Evolutionary conservation across 2,797 vertebrate species (phyloP), one percentile per base, ranked within the genome.

Genomic region (Pangasius larnaudii): DNA sequence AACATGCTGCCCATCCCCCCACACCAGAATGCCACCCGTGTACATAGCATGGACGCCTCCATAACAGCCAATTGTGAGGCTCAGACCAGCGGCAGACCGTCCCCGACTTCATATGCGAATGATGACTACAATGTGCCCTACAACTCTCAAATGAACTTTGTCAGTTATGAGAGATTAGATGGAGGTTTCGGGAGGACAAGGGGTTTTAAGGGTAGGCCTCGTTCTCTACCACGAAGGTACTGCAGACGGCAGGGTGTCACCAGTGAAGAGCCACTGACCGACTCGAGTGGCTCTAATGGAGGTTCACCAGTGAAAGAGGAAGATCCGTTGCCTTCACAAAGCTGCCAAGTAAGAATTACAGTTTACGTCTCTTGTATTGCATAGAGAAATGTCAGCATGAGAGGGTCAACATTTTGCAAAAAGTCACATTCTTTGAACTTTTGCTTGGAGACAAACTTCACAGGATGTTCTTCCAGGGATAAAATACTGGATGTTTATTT

Each of bases 191-290:
- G 96, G 87, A 95, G 94, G 80, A 94, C 94, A 36, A 96, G 96
- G 63, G 95, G 95, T 18, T 94, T 95, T 63, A 96, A 93, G 87
- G 95, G 94, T 89, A 97, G 96, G 79, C 94, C 95, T 39, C 86
- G 88, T 6, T 89, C 87, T 61, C 95, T 95, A 7, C 95, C 96
- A 3, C 94, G 94, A 63, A 96, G 96, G 88, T 95, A 96, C 91
- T 96, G 96, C 92, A 96, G 97, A 92, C 95, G 96, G 85, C 93
- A 93, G 91, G 97, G 97, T 86, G 93, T 94, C 81, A 91, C 91
- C 0, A 94, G 92, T 59, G 95, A 94, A 42, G 95, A 96, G 51
- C 94, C 92, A 75, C 90, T 78, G 90, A 93, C 58, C 14, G 93
- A 94, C 91, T 94, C 93, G 36, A 93, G 92, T 0, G 90, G 89